phyloP scores from a whole-genome alignment of 2,888 invertebrate genomes.

The Amblyteles armatorius region DNA sequence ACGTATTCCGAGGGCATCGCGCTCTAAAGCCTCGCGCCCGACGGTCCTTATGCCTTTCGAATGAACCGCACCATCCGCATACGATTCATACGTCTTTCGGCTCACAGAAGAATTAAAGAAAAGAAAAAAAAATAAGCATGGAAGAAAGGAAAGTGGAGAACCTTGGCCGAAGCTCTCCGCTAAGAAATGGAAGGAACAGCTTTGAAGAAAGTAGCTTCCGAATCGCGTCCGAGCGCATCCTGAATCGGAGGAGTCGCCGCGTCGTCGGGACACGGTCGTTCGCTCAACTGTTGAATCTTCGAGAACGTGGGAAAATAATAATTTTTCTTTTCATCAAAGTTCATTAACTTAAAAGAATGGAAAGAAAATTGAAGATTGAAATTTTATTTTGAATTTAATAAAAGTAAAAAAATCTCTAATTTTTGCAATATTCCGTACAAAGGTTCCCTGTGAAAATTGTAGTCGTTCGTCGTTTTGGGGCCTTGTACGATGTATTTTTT shows the following conservation, averaged over 20 bases:
- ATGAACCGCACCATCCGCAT: constrained; percentile 78
- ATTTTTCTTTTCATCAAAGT: background rate
- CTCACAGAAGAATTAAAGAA: constrained; percentile 37
- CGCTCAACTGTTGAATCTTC: background rate
- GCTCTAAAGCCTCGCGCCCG: constrained; percentile 76
- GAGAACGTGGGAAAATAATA: background rate
- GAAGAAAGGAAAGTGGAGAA: constrained; percentile 46
- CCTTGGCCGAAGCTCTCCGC: constrained; percentile 29
- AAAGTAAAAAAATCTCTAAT: no score
- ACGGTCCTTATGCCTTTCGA: constrained; percentile 67
- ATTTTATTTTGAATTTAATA: no score
- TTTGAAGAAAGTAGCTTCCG: constrained; percentile 71
- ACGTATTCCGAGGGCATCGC: constrained; percentile 80
- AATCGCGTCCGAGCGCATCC: constrained; percentile 75
- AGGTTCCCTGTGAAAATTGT: no score
- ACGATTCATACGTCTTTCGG: constrained; percentile 80
- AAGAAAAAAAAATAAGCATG: constrained; percentile 30
- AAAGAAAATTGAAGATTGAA: background rate
- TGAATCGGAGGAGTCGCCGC: constrained; percentile 72
- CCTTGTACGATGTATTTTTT: no score
- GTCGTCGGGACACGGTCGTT: constrained; percentile 55
- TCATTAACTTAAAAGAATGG: background rate
- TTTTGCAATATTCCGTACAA: no score
- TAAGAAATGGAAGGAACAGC: constrained; percentile 67
- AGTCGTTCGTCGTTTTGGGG: no score